Evolutionary conservation across 1,140 invertebrate genomes (phyloP).

Genomic region (Procambarus virginalis): DNA sequence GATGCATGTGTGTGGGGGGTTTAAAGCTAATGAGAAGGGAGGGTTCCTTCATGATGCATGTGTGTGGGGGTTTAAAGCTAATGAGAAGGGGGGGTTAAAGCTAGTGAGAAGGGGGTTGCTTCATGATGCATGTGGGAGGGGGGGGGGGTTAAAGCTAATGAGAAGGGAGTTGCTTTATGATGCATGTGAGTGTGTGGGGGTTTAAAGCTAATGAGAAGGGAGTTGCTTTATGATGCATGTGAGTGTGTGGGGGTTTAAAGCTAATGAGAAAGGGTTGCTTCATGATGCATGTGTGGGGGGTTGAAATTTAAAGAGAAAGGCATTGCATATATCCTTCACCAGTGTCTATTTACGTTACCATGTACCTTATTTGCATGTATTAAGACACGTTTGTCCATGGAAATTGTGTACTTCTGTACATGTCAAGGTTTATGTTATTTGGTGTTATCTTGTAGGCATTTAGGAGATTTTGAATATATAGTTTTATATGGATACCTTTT

Average conservation of each 20-base stretch:
- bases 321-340: no score
- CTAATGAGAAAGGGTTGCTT: no score
- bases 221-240: background rate
- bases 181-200: background rate
- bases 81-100: no score
- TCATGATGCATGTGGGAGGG: background rate
- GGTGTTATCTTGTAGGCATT: background rate
- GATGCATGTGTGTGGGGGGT: background rate
- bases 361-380: background rate
- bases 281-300: background rate
- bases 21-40: no score
- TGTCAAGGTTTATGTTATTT: background rate
- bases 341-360: background rate
- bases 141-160: no score
- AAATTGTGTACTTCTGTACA: background rate
- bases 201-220: no score
- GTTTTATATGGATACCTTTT: background rate
- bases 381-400: background rate
- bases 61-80: background rate
- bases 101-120: no score
- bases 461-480: no score
- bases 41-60: background rate
- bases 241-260: background rate
- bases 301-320: background rate
- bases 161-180: no score